Evolutionary conservation across 2,888 invertebrate species (phyloP).

Genomic region (Xiphydria camelus): DNA sequence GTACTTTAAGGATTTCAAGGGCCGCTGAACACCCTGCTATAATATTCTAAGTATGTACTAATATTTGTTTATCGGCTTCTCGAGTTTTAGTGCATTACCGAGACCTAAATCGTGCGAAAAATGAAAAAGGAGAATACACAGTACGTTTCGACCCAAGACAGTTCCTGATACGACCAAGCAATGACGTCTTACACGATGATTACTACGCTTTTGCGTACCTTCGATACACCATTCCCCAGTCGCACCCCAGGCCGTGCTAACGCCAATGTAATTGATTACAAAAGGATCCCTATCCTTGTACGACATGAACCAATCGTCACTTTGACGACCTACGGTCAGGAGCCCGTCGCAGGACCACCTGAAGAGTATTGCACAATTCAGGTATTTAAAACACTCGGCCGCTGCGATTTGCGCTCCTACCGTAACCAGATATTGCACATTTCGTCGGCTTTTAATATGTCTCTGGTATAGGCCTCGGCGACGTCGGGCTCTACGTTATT

Average conservation of each 20-base stretch:
- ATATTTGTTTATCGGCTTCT: too few relatives aligned
- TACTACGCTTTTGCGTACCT: conserved; percentile 27
- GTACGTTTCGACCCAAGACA: too few relatives aligned
- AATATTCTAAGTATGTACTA: too few relatives aligned
- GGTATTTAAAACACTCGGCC: neutral
- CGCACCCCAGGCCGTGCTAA: conserved; percentile 39
- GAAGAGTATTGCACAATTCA: conserved; percentile 5
- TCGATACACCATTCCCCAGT: conserved; percentile 40
- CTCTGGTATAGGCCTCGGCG: conserved; percentile 33
- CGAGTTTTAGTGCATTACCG: too few relatives aligned
- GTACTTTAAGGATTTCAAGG: too few relatives aligned
- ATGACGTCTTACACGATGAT: too few relatives aligned
- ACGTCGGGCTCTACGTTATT: conserved; percentile 31
- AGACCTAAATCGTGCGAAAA: too few relatives aligned
- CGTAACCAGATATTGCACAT: conserved; percentile 35
- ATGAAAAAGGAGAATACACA: too few relatives aligned
- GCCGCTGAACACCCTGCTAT: neutral
- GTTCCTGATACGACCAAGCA: too few relatives aligned
- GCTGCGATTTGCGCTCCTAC: conserved; percentile 23
- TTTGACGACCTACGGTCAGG: conserved; percentile 28
- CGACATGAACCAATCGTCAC: conserved; percentile 28
- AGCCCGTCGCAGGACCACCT: conserved; percentile 40
- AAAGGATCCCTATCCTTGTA: conserved; percentile 40
- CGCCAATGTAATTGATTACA: conserved; percentile 40
- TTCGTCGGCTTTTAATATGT: conserved; percentile 30